These are phyloP conservation scores for Athene noctua DNA, from an alignment of 2,113 vertebrate species.

Conservation along the genomic window DNA sequence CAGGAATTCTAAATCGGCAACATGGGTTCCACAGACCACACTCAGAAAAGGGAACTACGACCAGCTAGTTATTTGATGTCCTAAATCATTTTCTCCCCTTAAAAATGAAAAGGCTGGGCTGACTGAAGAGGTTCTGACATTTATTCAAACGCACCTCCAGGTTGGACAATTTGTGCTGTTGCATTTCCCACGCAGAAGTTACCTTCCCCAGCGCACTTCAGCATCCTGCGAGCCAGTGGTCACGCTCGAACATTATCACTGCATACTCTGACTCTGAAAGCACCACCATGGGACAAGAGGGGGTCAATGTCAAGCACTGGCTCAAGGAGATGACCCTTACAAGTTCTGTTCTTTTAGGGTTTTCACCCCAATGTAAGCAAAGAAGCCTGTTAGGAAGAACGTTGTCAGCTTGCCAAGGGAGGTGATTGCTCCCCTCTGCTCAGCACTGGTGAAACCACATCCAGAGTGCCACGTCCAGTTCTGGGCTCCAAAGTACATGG, in stretches of 20 bases:
- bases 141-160: background rate
- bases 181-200: background rate
- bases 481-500: background rate
- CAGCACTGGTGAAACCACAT: background rate
- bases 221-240: background rate
- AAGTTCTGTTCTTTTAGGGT: background rate
- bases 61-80: background rate
- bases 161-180: background rate
- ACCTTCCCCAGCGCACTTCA: background rate
- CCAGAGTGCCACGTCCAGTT: background rate
- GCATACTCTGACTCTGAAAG: background rate
- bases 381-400: accelerated
- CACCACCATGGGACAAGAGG: background rate
- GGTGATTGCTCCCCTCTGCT: background rate
- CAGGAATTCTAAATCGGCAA: background rate
- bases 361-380: background rate
- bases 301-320: background rate
- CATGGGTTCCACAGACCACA: background rate
- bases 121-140: background rate
- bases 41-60: background rate
- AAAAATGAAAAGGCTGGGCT: background rate
- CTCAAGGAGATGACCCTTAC: background rate
- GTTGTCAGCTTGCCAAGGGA: background rate
- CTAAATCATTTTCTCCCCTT: background rate
- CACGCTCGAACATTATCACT: accelerated